Evolutionary conservation across 2,888 invertebrate species (phyloP).

Genomic region (Agelastica alni): DNA sequence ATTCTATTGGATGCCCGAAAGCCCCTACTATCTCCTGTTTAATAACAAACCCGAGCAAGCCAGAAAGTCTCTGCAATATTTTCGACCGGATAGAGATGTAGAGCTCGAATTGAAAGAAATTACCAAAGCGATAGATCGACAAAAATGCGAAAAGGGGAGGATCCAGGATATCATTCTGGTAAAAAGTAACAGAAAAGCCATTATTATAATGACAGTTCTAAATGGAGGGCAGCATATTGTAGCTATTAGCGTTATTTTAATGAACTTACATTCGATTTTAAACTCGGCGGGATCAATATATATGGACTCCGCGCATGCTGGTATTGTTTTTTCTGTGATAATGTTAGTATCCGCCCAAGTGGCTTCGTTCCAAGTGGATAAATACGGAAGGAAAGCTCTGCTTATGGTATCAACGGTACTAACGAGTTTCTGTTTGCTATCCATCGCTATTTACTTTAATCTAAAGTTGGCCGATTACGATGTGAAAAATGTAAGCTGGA

Average conservation of each 20-base stretch:
- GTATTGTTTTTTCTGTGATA: conserved; percentile 51
- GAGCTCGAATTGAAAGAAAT: conserved; percentile 50
- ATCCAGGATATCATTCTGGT: conserved; percentile 50
- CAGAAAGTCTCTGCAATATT: conserved; percentile 44
- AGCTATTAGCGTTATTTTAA: conserved; percentile 53
- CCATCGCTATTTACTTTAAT: conserved; percentile 51
- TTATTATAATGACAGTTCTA: conserved; percentile 51
- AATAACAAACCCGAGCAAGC: conserved; percentile 47
- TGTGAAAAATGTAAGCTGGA: conserved; percentile 47
- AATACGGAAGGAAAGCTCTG: conserved; percentile 51
- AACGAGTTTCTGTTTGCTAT: conserved; percentile 48
- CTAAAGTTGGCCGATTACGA: conserved; percentile 45
- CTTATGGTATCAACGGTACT: conserved; percentile 47
- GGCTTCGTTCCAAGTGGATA: conserved; percentile 50
- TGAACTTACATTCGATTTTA: conserved; percentile 54
- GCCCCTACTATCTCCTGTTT: conserved; percentile 51
- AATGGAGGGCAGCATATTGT: conserved; percentile 53
- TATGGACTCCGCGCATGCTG: conserved; percentile 44
- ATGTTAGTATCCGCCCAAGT: conserved; percentile 49
- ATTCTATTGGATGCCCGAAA: conserved; percentile 54
- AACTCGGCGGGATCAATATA: conserved; percentile 50
- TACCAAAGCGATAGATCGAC: conserved; percentile 47
- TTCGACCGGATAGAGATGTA: conserved; percentile 44
- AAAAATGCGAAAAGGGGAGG: conserved; percentile 49
- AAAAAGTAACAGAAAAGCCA: conserved; percentile 50